A percentile compares a stretch with the other conserved stretches of the same genome.
phyloP scores from a whole-genome alignment of 2,113 vertebrate species.

The Cacatua alba region DNA sequence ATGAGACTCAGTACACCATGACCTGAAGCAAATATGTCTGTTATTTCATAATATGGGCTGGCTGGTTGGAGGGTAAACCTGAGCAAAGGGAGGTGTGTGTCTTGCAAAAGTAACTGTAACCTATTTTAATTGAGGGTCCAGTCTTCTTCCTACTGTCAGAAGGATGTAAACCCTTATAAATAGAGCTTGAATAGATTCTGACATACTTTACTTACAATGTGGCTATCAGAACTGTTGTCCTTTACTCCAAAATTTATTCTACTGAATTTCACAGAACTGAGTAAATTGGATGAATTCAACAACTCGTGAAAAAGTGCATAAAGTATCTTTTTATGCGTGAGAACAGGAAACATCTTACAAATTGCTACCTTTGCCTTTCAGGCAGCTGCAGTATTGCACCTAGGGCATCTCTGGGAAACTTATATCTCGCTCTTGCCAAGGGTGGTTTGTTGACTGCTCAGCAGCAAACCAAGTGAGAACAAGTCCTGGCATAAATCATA shows the following conservation, averaged over 20 bases:
- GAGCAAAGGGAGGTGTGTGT: background rate
- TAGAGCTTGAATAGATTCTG: background rate
- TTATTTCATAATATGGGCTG: background rate
- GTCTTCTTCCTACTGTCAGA: background rate
- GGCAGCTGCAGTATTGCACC: background rate
- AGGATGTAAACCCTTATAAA: background rate
- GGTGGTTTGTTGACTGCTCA: background rate
- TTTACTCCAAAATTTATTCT: background rate
- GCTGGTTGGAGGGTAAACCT: background rate
- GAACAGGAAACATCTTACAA: background rate
- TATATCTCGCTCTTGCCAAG: background rate
- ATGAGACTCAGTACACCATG: rapidly evolving
- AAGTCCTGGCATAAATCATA: background rate
- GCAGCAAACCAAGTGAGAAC: background rate
- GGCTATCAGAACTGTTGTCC: background rate
- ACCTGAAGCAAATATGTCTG: background rate
- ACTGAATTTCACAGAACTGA: background rate
- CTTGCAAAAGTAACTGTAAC: no score
- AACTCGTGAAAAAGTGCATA: background rate
- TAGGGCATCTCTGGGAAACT: rapidly evolving
- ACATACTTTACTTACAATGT: rapidly evolving
- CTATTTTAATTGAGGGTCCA: background rate
- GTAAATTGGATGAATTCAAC: background rate
- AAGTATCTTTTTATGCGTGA: background rate
- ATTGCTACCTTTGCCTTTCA: background rate